Evolutionary conservation across 2,797 vertebrate genomes (phyloP).

Genomic region (Cossypha niveicapilla): DNA sequence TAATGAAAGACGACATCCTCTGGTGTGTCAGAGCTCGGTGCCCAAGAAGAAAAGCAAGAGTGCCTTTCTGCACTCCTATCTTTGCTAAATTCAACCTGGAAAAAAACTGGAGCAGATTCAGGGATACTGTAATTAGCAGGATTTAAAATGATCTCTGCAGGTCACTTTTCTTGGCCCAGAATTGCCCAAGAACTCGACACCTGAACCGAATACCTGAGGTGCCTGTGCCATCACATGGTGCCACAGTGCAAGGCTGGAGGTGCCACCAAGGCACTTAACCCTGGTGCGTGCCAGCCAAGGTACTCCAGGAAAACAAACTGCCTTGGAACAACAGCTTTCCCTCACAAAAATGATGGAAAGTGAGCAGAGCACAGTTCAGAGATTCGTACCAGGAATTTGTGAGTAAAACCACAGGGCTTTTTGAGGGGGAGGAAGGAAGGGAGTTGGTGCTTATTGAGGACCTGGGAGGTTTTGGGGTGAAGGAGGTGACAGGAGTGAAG

Average conservation of each 20-base stretch:
- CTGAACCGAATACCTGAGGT: not conserved
- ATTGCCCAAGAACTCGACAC: not conserved
- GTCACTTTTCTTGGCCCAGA: conserved; percentile 37
- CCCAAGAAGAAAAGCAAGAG: not conserved
- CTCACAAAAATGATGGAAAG: not conserved
- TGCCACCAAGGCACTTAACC: not conserved
- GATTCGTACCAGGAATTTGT: not conserved
- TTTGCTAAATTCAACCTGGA: conserved; percentile 24
- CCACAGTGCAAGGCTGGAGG: not conserved
- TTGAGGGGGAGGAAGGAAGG: not conserved
- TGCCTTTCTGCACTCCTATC: not conserved
- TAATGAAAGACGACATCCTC: conserved; percentile 27
- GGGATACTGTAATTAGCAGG: conserved; percentile 30
- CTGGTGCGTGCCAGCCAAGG: not conserved
- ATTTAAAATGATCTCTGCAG: conserved; percentile 14
- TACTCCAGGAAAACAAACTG: not conserved
- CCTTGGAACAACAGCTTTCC: not conserved
- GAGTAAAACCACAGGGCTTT: not conserved
- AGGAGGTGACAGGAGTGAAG: not conserved
- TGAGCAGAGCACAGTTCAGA: not conserved
- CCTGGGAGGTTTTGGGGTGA: not conserved
- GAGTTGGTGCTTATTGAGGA: not conserved
- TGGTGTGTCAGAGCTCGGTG: not conserved
- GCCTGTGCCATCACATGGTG: not conserved
- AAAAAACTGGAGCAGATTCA: conserved; percentile 31